These are phyloP conservation scores for Ariopsis seemanni DNA, from an alignment of 2,113 vertebrate species.

Conservation along the genomic window DNA sequence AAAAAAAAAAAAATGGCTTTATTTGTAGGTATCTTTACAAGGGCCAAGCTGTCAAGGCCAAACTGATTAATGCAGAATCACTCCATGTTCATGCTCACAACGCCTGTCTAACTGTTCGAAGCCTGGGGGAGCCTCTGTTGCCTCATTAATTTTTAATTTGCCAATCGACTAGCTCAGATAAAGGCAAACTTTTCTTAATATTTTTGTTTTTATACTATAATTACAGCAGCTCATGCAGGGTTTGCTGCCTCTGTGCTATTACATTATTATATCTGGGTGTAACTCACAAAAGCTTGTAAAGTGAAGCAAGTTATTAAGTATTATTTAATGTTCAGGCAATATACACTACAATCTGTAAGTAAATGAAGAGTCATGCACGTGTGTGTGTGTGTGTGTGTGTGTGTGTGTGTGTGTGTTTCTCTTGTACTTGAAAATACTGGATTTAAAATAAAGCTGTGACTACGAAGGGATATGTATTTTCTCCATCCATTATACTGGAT, in stretches of 20 bases:
- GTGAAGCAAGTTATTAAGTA: not conserved
- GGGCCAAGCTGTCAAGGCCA: conserved; percentile 20
- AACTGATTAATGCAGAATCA: conserved; percentile 61
- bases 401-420: not conserved
- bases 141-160: conserved; percentile 80
- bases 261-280: conserved; percentile 15
- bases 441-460: not conserved
- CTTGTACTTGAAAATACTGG: not conserved
- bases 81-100: conserved; percentile 39
- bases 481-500: not conserved
- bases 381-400: too few relatives aligned
- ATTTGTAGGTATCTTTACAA: not conserved
- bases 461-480: not conserved
- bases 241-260: conserved; percentile 20
- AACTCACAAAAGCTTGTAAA: conserved; percentile 10
- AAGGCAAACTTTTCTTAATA: conserved; percentile 61
- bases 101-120: conserved; percentile 57
- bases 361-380: not conserved
- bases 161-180: conserved; percentile 74
- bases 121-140: conserved; percentile 60
- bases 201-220: conserved; percentile 58
- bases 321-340: not conserved
- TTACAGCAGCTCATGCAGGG: conserved; percentile 30
- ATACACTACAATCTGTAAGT: not conserved
- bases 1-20: conserved; percentile 52